These are phyloP conservation scores for Halisarca cf. caerulea DNA, from an alignment of 37 sponge, comb jelly and placozoan species.

Conservation along the genomic window DNA sequence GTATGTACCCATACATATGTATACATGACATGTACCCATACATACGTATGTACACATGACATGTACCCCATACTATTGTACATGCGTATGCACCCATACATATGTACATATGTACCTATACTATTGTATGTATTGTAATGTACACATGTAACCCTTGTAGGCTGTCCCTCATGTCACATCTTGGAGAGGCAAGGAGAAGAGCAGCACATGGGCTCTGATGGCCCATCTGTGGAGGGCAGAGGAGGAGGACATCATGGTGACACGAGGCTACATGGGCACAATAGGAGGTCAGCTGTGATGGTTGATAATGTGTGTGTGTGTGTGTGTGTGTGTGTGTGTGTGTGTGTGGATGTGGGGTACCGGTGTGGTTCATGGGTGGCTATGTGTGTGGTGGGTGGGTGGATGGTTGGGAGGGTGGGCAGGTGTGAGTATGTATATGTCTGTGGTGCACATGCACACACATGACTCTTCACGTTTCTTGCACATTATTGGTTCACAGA, in stretches of 20 bases:
- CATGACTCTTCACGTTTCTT: neutral
- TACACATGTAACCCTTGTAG: constrained; percentile 20
- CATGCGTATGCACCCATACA: no score
- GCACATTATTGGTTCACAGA: constrained; percentile 29
- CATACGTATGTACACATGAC: neutral
- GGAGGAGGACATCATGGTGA: constrained; percentile 85
- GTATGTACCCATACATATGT: neutral
- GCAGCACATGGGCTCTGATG: constrained; percentile 73
- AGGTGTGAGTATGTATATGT: neutral
- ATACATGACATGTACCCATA: neutral
- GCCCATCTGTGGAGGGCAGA: constrained; percentile 90
- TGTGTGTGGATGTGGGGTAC: no score
- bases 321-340: constrained; percentile 9
- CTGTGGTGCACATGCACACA: neutral
- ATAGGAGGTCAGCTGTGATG: constrained; percentile 60
- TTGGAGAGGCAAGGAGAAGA: constrained; percentile 69
- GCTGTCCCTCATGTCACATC: constrained; percentile 81
- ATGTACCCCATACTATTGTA: no score
- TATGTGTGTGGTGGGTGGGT: neutral
- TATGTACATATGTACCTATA: neutral
- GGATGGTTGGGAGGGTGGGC: neutral
- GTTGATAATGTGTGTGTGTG: neutral
- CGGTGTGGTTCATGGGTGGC: no score
- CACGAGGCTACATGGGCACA: constrained; percentile 62
- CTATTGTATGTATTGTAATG: neutral